These are phyloP conservation scores for Zaprionus taronus DNA, from an alignment of 1,140 invertebrate species.

Conservation along the genomic window DNA sequence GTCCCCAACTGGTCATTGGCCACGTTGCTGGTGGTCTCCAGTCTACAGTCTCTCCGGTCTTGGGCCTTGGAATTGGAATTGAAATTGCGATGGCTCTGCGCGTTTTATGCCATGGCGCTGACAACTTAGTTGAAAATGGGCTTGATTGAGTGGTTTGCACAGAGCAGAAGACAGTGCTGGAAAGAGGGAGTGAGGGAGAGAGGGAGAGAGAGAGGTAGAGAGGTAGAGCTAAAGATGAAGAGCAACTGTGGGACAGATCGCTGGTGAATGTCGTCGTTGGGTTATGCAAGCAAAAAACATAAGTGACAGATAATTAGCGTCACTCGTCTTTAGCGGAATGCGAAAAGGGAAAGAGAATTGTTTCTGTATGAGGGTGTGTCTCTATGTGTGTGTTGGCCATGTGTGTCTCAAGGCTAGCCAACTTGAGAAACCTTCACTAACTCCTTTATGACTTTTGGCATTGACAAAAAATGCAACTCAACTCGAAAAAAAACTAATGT, in stretches of 20 bases:
- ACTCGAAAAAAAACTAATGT: conserved; percentile 36
- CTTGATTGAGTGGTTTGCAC: conserved; percentile 64
- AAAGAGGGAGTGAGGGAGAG: not conserved
- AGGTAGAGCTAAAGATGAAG: conserved; percentile 1
- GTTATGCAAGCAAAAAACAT: conserved; percentile 27
- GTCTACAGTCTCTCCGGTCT: not conserved
- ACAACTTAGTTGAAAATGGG: conserved; percentile 67
- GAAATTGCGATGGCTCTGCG: conserved; percentile 37
- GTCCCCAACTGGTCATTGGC: conserved; percentile 52
- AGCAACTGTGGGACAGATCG: not conserved
- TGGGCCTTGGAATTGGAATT: conserved; percentile 26
- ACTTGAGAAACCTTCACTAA: conserved; percentile 26
- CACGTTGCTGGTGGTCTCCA: conserved; percentile 67
- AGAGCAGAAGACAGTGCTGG: not conserved
- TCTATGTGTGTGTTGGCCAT: conserved; percentile 15
- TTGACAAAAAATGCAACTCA: conserved; percentile 10
- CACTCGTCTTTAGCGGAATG: conserved; percentile 13
- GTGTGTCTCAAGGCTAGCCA: conserved; percentile 41
- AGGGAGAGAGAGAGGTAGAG: not conserved
- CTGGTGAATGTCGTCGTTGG: not conserved
- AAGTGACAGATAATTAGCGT: conserved; percentile 27
- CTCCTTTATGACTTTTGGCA: conserved; percentile 20
- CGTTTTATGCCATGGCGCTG: conserved; percentile 58
- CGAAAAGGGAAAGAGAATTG: conserved; percentile 23
- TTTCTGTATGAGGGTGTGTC: conserved; percentile 2